Evolutionary conservation across 35 echinoderm and acorn worm species (phyloP).

Genomic region (Strongylocentrotus purpuratus): DNA sequence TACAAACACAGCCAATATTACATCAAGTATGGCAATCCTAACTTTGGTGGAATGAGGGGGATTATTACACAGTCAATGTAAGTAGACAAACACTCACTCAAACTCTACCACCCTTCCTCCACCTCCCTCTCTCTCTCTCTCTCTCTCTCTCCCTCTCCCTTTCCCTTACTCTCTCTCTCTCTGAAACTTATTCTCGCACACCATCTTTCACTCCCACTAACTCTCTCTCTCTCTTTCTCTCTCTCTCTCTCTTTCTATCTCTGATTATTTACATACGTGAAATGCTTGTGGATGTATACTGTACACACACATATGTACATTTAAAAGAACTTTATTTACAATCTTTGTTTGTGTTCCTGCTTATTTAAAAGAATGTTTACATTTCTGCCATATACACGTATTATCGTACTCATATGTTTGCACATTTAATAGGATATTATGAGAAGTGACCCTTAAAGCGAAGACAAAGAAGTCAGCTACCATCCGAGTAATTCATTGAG

Average conservation of each 20-base stretch:
- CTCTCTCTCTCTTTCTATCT: neutral
- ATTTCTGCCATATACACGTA: neutral
- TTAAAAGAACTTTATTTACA: neutral
- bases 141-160: too few relatives aligned
- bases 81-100: conserved; percentile 27
- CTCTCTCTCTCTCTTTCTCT: too few relatives aligned
- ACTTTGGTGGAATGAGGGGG: conserved; percentile 93
- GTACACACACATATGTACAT: too few relatives aligned
- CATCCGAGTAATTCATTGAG: neutral
- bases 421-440: neutral
- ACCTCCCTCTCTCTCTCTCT: neutral
- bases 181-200: neutral
- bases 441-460: neutral
- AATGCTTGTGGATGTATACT: too few relatives aligned
- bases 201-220: neutral
- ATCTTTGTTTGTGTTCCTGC: neutral
- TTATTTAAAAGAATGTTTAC: too few relatives aligned
- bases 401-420: neutral
- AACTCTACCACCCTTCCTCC: neutral
- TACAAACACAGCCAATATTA: conserved; percentile 92
- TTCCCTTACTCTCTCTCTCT: too few relatives aligned
- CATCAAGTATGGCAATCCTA: conserved; percentile 93
- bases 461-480: neutral
- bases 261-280: neutral
- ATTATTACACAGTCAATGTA: conserved; percentile 89